Conservation (phyloP, 2,888 invertebrate genomes). For the Ochropleura leucogaster region DNA sequence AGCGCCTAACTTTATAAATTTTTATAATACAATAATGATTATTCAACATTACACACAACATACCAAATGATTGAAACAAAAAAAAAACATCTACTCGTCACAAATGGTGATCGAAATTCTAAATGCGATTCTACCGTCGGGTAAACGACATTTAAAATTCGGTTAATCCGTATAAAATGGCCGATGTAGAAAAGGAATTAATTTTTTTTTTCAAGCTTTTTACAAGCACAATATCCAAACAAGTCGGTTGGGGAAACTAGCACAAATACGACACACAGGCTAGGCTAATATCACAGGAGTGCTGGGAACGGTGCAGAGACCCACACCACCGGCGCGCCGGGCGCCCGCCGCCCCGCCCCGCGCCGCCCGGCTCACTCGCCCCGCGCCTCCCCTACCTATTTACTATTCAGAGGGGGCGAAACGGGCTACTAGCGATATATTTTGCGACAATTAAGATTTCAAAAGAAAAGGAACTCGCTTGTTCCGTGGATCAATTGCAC, state of each 20-base stretch:
- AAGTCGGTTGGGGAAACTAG: constrained; percentile 87
- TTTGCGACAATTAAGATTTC: constrained; percentile 89
- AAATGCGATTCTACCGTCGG: constrained; percentile 81
- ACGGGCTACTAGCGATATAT: constrained; percentile 86
- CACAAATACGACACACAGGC: constrained; percentile 90
- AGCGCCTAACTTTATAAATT: constrained; percentile 77
- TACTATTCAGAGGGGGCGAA: constrained; percentile 88
- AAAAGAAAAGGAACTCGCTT: constrained; percentile 82
- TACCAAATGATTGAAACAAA: constrained; percentile 77
- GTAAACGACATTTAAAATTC: constrained; percentile 82
- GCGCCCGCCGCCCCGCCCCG: constrained; percentile 59
- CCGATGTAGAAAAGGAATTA: constrained; percentile 81
- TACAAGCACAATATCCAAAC: constrained; percentile 87
- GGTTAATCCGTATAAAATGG: constrained; percentile 86
- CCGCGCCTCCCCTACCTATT: constrained; percentile 82
- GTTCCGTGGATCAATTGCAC: constrained; percentile 79
- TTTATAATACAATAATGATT: constrained; percentile 76
- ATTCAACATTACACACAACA: constrained; percentile 80
- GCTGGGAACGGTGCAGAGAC: constrained; percentile 88
- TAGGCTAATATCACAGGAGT: constrained; percentile 91
- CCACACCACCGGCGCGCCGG: constrained; percentile 65
- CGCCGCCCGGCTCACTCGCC: constrained; percentile 61
- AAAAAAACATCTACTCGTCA: constrained; percentile 79
- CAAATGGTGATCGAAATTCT: constrained; percentile 76
- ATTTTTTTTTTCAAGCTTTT: constrained; percentile 79